Base-by-base conservation (phyloP, 2,113 vertebrate genomes). In the Lampris incognitus region DNA sequence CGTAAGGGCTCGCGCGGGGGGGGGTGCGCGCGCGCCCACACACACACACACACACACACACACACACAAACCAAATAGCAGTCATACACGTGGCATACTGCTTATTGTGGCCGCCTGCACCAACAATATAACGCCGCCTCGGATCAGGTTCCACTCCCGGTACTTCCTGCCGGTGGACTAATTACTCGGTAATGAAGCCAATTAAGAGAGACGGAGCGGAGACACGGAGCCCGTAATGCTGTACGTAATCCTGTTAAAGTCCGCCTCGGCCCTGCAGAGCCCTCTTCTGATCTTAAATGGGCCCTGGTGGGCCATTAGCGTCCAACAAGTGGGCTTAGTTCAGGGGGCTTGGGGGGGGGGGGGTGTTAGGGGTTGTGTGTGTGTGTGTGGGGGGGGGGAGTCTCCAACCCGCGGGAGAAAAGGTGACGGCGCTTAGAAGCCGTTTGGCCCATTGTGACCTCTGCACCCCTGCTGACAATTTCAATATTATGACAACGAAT, bases 231-330 rank as follows among this genome's bases (percentile, higher is more conserved):
- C 41, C 9, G 24, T 72, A 81, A 85, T 83, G 86, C 72, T 82
- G 78, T 24, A 24, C 24, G 24, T 88, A 85, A 91, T 91, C 59
- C 84, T 69, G 76, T 84, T 63, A 4, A 83, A 83, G 9, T 44
- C 49, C 55, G 61, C 46, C 60, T 62, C 49, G 60, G 59, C 82
- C 84, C 72, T 88, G 76, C 78, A 64, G 74, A 74, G 85, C 85
- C 76, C 82, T 85, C 84, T 91, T 88, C 85, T 89, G 86, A 88
- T 88, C 85, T 87, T 78, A 85, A 89, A 84, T 81, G 82, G 87
- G 64, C 85, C 87, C 92, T 78, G 9, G 73, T 78, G 88, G 87
- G 55, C 78, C 72, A 79, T 88, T 88, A 87, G 67, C 72, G 72
- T 57, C 61, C 63, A 75, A 78, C 81, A 86, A 76, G 81, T 50